Evolutionary conservation across 2,113 vertebrate species (phyloP).

Genomic region (Pygoscelis adeliae): DNA sequence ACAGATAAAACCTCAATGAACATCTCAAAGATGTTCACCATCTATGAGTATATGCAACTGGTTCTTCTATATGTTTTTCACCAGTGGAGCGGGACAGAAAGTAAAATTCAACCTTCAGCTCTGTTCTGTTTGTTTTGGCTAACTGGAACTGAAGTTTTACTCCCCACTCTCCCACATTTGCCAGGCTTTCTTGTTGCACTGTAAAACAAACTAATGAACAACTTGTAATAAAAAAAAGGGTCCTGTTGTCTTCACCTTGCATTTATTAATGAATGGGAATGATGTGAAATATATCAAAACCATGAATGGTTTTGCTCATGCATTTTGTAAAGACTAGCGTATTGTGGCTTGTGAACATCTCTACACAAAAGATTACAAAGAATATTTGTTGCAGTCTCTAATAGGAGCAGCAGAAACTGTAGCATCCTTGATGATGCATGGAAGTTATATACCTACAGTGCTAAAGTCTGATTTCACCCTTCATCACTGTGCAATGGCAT

Average conservation of each 20-base stretch:
- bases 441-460: not conserved
- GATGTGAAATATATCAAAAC: not conserved
- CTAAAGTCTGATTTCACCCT: not conserved
- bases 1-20: not conserved
- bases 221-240: not conserved
- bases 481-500: fast-evolving
- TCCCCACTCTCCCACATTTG: not conserved
- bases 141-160: not conserved
- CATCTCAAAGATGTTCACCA: not conserved
- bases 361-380: not conserved
- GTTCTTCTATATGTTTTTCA: not conserved
- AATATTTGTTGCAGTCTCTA: not conserved
- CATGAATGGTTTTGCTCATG: not conserved
- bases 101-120: not conserved
- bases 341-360: not conserved
- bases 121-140: not conserved
- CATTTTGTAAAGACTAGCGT: not conserved
- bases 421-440: not conserved
- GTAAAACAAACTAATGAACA: not conserved
- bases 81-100: not conserved
- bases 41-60: not conserved
- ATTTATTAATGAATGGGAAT: not conserved
- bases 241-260: not conserved
- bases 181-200: not conserved
- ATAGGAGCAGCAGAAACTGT: not conserved